phyloP scores from a whole-genome alignment of 2,113 vertebrate genomes.

The Serilophus lunatus region DNA sequence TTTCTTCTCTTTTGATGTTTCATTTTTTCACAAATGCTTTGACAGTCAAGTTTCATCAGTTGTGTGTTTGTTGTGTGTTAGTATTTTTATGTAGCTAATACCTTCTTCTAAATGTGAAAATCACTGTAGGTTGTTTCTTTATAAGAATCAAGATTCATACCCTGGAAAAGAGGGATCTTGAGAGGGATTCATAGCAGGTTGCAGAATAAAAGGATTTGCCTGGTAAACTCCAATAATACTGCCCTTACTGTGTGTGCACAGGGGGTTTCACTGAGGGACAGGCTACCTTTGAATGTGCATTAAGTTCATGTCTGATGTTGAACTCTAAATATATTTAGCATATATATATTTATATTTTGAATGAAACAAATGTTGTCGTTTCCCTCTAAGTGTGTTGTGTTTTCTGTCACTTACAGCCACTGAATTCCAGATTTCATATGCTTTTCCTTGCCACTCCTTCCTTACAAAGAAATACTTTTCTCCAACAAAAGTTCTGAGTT shows the following conservation, averaged over 20 bases:
- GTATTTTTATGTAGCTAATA: not conserved
- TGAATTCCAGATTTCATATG: not conserved
- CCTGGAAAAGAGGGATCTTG: not conserved
- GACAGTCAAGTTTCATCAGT: not conserved
- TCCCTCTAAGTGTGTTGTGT: not conserved
- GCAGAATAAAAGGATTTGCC: too few species aligned
- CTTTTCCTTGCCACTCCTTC: too few species aligned
- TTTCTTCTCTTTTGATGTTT: not conserved
- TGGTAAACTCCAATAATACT: too few species aligned
- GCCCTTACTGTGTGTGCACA: rapidly evolving
- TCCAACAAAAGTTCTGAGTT: not conserved
- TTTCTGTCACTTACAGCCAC: not conserved
- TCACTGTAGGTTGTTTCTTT: not conserved
- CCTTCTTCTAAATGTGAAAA: not conserved
- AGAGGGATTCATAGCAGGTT: not conserved
- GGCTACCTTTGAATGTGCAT: not conserved
- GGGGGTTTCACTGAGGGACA: not conserved
- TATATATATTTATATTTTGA: not conserved
- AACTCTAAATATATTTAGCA: not conserved
- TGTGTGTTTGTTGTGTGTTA: not conserved
- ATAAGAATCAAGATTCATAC: not conserved
- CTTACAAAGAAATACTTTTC: not conserved
- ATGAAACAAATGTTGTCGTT: not conserved
- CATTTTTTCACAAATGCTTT: not conserved
- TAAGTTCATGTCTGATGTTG: not conserved